These are phyloP conservation scores for Mellilla xanthometata DNA, from an alignment of 2,888 invertebrate species.

Conservation along the genomic window DNA sequence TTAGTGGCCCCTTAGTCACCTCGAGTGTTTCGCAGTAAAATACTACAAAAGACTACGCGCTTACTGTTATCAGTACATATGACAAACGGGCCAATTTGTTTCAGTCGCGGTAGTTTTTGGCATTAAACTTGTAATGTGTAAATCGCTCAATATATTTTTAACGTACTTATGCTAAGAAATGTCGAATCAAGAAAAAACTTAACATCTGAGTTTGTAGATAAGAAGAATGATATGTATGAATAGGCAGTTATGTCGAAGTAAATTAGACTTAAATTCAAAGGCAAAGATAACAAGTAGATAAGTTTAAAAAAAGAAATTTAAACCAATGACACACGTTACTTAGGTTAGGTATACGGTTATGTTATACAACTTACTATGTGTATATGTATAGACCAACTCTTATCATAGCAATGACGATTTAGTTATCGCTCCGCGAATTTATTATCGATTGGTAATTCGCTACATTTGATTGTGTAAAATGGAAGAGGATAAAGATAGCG, in stretches of 20 bases:
- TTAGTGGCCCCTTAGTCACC: constrained; percentile 7
- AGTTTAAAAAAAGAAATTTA: too few species aligned
- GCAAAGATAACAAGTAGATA: too few species aligned
- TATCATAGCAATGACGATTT: constrained; percentile 10
- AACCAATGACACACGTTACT: too few species aligned
- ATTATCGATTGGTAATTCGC: constrained; percentile 17
- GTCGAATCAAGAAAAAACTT: too few species aligned
- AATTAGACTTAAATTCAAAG: too few species aligned
- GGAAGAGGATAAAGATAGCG: constrained; percentile 11
- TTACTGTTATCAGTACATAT: constrained; percentile 2
- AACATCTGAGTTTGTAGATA: too few species aligned
- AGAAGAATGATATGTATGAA: too few species aligned
- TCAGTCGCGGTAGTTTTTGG: not conserved
- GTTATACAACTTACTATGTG: not conserved
- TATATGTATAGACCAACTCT: not conserved
- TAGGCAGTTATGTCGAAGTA: too few species aligned
- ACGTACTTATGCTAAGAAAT: too few species aligned
- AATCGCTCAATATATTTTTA: too few species aligned
- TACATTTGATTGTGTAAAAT: constrained; percentile 15
- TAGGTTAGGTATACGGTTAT: too few species aligned
- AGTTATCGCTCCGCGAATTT: constrained; percentile 8
- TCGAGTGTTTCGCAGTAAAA: constrained; percentile 2
- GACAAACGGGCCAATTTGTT: not conserved
- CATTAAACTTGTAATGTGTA: not conserved
- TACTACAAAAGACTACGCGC: constrained; percentile 2